These are phyloP conservation scores for Podarcis raffonei DNA, from an alignment of 2,113 vertebrate genomes.

Conservation along the genomic window DNA sequence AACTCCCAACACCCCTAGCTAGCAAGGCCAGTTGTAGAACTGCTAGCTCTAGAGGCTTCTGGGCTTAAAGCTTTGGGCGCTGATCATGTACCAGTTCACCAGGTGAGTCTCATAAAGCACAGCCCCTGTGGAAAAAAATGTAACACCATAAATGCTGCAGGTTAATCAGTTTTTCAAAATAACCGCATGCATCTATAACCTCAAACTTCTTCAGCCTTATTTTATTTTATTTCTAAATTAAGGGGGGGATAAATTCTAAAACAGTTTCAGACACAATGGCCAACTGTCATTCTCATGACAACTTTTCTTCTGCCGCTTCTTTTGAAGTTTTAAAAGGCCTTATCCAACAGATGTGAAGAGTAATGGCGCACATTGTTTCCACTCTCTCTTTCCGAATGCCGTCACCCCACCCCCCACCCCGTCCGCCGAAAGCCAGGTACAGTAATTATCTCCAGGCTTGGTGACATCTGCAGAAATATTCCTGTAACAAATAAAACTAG, in stretches of 20 bases:
- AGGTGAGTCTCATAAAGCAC: not conserved
- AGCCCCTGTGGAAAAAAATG: not conserved
- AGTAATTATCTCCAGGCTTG: constrained; percentile 26
- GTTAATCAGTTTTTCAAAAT: not conserved
- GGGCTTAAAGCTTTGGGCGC: no score
- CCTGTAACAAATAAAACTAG: constrained; percentile 26
- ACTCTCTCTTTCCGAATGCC: constrained; percentile 42
- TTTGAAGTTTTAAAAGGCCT: constrained; percentile 65
- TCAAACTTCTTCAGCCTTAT: not conserved
- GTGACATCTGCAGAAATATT: constrained; percentile 33
- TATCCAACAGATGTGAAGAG: constrained; percentile 68
- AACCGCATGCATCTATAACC: not conserved
- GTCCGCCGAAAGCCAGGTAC: constrained; percentile 16
- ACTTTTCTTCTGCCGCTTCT: constrained; percentile 56
- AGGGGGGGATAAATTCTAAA: constrained; percentile 26
- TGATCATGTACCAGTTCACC: no score
- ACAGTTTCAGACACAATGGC: constrained; percentile 66
- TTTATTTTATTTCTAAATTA: not conserved
- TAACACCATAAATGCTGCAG: no score
- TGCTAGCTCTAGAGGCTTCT: no score
- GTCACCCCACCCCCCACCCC: not conserved
- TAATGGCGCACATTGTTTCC: constrained; percentile 40
- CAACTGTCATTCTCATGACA: constrained; percentile 67
- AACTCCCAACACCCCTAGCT: no score
- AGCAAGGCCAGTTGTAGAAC: no score